phyloP scores from a whole-genome alignment of 2,888 invertebrate species.

The Heteropelma amictum region DNA sequence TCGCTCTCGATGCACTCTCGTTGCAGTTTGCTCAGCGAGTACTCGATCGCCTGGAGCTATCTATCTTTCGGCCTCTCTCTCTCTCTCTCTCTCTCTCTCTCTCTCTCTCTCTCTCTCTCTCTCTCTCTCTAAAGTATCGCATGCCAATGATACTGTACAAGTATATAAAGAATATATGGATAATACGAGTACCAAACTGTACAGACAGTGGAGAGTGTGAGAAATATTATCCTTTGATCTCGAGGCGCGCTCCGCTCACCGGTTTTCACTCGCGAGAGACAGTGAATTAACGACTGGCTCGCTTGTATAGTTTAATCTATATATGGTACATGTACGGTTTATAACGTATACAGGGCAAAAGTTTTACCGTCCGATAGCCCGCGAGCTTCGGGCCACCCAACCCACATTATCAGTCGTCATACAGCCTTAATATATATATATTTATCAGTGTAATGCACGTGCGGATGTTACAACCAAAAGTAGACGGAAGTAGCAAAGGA shows the following conservation, averaged over 20 bases:
- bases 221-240: conserved; percentile 75
- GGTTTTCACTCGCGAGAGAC: conserved; percentile 67
- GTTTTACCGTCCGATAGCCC: conserved; percentile 43
- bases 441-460: too few species aligned
- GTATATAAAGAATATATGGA: neutral
- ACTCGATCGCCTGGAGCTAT: conserved; percentile 52
- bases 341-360: conserved; percentile 4
- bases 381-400: conserved; percentile 62
- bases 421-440: neutral
- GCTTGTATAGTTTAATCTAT: conserved; percentile 45
- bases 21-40: conserved; percentile 34
- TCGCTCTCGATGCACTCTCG: conserved; percentile 45
- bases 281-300: conserved; percentile 70
- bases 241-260: conserved; percentile 56
- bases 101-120: conserved; percentile 6
- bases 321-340: conserved; percentile 6
- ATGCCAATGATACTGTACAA: conserved; percentile 69
- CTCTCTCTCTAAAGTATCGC: conserved; percentile 64
- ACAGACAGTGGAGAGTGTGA: conserved; percentile 63
- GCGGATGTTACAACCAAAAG: conserved; percentile 26
- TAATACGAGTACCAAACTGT: conserved; percentile 11
- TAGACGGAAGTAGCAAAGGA: conserved; percentile 67
- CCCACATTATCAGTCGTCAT: conserved; percentile 67
- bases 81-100: neutral
- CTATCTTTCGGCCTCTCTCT: conserved; percentile 2